Percentiles rank a stretch among this genome's conserved stretches.
These are phyloP conservation scores for Cryptotis parvus DNA, from an alignment of 2,113 vertebrate species.

Conservation along the genomic window DNA sequence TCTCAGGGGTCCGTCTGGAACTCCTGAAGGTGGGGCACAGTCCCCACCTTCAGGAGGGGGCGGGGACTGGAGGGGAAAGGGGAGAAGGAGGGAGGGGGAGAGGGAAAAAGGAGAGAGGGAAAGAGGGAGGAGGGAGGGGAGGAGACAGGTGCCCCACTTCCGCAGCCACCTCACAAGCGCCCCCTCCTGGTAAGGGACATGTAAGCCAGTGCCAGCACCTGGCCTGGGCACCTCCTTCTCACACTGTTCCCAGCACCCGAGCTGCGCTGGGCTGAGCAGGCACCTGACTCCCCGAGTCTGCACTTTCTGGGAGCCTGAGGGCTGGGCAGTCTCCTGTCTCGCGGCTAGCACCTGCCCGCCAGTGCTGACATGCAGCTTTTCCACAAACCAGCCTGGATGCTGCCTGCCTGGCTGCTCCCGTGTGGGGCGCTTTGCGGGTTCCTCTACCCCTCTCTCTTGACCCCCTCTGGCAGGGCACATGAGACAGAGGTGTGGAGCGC, in stretches of 20 bases:
- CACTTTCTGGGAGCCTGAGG: slow-evolving; percentile 89
- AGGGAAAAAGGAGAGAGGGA: no score
- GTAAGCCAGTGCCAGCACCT: slow-evolving; percentile 1
- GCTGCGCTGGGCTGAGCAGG: slow-evolving; percentile 5
- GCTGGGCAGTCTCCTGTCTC: slow-evolving; percentile 83
- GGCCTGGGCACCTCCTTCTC: background rate
- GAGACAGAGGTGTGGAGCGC: no score
- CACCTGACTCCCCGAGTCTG: slow-evolving; percentile 80
- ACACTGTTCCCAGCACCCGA: background rate
- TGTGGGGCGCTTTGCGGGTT: background rate
- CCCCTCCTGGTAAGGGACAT: no score
- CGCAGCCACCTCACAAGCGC: background rate
- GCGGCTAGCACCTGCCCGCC: slow-evolving; percentile 92
- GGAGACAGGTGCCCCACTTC: background rate
- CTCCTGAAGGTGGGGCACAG: no score
- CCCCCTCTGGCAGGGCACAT: background rate
- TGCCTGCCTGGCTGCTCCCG: no score
- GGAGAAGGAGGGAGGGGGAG: background rate
- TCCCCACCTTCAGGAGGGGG: no score
- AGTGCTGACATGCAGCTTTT: slow-evolving; percentile 95
- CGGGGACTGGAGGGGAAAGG: background rate
- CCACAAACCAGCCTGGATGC: slow-evolving; percentile 44
- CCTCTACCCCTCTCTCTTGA: background rate
- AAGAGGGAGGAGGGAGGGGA: no score
- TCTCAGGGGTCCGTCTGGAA: no score